Evolutionary conservation across 2,888 invertebrate genomes (phyloP).

Genomic region (Carcina quercana): DNA sequence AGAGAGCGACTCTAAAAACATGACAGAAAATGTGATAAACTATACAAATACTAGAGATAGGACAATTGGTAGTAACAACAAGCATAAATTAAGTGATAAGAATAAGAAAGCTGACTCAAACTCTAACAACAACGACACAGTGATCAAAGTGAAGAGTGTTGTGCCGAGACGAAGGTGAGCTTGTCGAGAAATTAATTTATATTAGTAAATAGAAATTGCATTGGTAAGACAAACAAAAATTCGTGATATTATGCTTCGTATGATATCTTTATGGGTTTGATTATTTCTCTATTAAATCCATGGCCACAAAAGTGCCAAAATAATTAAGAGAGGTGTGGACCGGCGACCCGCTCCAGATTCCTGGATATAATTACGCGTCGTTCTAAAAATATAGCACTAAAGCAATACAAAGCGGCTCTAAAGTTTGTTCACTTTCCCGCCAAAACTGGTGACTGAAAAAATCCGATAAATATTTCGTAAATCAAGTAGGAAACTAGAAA

Average conservation of each 20-base stretch:
- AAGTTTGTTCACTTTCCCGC: conserved; percentile 5
- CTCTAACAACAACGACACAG: conserved; percentile 29
- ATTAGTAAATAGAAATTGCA: too few relatives aligned
- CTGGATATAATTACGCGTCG: conserved; percentile 45
- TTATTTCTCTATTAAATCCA: too few relatives aligned
- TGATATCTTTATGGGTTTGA: too few relatives aligned
- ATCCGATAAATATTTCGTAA: too few relatives aligned
- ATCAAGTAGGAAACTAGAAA: too few relatives aligned
- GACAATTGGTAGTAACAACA: conserved; percentile 33
- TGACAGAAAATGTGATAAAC: conserved; percentile 31
- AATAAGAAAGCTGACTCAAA: conserved; percentile 35
- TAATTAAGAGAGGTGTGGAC: conserved; percentile 9
- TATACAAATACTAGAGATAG: conserved; percentile 21
- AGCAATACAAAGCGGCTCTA: conserved; percentile 2
- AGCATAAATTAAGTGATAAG: conserved; percentile 42
- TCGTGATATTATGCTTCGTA: too few relatives aligned
- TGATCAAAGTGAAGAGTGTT: conserved; percentile 67
- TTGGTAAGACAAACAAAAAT: too few relatives aligned
- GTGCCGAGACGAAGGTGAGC: conserved; percentile 63
- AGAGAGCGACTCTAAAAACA: conserved; percentile 34
- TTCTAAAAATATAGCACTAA: conserved; percentile 27
- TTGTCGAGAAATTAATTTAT: conserved; percentile 23
- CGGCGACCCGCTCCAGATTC: conserved; percentile 36
- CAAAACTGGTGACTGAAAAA: too few relatives aligned
- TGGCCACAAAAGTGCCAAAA: not conserved